Evolutionary conservation across 2,113 vertebrate genomes (phyloP).

Genomic region (Poeciliopsis prolifica): DNA sequence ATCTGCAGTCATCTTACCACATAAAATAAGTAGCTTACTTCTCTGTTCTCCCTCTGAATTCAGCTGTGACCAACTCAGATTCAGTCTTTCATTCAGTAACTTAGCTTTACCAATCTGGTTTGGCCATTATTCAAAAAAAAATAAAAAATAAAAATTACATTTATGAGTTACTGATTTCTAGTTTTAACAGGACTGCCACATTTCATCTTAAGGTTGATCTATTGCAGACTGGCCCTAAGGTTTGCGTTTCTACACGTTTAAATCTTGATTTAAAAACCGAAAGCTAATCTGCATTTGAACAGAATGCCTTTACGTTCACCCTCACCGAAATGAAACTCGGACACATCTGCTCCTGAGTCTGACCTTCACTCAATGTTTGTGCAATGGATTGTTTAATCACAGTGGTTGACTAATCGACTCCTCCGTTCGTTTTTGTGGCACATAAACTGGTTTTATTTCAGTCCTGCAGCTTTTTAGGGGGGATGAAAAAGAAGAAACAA

Average conservation of each 20-base stretch:
- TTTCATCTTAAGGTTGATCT: no score
- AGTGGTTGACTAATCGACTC: constrained; percentile 71
- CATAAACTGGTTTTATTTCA: constrained; percentile 60
- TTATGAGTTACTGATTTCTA: not conserved
- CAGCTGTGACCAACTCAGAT: not conserved
- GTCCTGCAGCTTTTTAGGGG: constrained; percentile 7
- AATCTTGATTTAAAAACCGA: not conserved
- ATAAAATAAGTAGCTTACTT: not conserved
- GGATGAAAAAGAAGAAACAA: not conserved
- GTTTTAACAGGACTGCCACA: not conserved
- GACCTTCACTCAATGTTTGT: not conserved
- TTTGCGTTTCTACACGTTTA: not conserved
- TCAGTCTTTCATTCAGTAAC: not conserved
- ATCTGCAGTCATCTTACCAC: not conserved
- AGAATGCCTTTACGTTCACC: not conserved
- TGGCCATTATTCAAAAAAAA: not conserved
- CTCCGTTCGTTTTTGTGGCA: constrained; percentile 63
- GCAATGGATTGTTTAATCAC: constrained; percentile 77
- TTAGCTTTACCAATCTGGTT: no score
- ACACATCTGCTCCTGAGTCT: not conserved
- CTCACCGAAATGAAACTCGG: not conserved
- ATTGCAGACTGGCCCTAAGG: not conserved
- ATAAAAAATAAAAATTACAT: not conserved
- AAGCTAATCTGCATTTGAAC: not conserved
- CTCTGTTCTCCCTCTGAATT: not conserved